phyloP scores from a whole-genome alignment of 1,140 invertebrate species.

The Phthorimaea operculella region DNA sequence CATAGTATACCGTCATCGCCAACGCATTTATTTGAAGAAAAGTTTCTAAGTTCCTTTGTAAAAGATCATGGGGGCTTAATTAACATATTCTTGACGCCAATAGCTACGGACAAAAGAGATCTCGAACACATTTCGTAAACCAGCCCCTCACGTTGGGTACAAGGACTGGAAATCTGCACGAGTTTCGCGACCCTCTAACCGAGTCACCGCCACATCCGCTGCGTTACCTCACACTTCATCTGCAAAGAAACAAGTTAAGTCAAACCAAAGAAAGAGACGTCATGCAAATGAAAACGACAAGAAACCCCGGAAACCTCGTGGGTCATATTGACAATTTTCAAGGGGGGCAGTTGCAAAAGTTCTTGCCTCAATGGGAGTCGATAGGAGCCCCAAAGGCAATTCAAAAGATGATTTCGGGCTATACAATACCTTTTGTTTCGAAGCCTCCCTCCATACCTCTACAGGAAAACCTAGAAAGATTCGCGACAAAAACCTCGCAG shows the following conservation, averaged over 20 bases:
- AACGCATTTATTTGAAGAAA: slow-evolving; percentile 9
- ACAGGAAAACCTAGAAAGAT: not conserved
- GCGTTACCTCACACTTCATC: too few species aligned
- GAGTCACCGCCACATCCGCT: too few species aligned
- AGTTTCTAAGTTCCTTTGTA: not conserved
- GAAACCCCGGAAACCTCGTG: too few species aligned
- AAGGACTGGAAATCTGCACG: too few species aligned
- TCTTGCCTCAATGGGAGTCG: not conserved
- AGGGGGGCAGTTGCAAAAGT: not conserved
- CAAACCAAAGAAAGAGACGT: too few species aligned
- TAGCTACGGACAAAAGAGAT: too few species aligned
- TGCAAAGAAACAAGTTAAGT: too few species aligned
- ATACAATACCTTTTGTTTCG: slow-evolving; percentile 6
- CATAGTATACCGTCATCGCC: slow-evolving; percentile 5
- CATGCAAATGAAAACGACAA: too few species aligned
- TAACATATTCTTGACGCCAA: too few species aligned
- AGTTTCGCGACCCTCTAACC: too few species aligned
- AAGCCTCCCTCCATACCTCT: not conserved
- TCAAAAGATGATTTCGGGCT: slow-evolving; percentile 5
- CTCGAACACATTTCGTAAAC: too few species aligned
- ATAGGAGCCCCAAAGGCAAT: slow-evolving; percentile 5
- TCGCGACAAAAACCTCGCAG: not conserved
- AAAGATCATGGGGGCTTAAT: not conserved
- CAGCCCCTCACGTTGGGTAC: too few species aligned
- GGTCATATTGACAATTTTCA: not conserved